These are phyloP conservation scores for Kryphioiulus occultus DNA, from an alignment of 2,888 invertebrate species.

Conservation along the genomic window DNA sequence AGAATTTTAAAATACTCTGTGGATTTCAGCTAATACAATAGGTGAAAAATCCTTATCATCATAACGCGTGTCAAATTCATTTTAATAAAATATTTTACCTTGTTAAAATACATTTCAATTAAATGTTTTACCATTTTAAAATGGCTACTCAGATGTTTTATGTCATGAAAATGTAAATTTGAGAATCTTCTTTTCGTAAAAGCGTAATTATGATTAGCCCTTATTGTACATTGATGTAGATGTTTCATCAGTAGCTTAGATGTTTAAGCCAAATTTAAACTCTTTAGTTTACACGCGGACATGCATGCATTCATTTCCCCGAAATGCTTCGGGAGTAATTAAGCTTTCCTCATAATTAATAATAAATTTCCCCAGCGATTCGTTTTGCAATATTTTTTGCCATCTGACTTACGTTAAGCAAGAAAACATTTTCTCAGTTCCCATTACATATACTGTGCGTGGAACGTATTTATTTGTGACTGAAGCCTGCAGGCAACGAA, in stretches of 20 bases:
- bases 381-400: slow-evolving; percentile 21
- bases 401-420: background rate
- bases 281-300: background rate
- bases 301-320: background rate
- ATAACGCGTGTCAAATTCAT: no score
- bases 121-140: no score
- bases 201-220: background rate
- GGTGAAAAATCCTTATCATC: no score
- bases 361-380: slow-evolving; percentile 21
- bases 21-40: no score
- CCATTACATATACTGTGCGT: background rate
- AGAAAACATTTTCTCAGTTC: background rate
- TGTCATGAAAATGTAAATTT: background rate
- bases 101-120: no score
- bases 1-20: no score
- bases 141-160: no score
- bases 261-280: slow-evolving; percentile 11
- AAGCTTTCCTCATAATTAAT: slow-evolving; percentile 27
- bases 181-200: background rate
- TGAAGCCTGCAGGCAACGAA: background rate
- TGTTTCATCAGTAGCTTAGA: slow-evolving; percentile 18
- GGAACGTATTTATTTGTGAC: slow-evolving; percentile 3
- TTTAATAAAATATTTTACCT: no score
- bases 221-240: background rate
- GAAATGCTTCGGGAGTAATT: slow-evolving; percentile 32